Percentiles rank a stretch among this genome's conserved stretches.
phyloP scores from a whole-genome alignment of 1,140 invertebrate species.

The Caenorhabditis brenneri region DNA sequence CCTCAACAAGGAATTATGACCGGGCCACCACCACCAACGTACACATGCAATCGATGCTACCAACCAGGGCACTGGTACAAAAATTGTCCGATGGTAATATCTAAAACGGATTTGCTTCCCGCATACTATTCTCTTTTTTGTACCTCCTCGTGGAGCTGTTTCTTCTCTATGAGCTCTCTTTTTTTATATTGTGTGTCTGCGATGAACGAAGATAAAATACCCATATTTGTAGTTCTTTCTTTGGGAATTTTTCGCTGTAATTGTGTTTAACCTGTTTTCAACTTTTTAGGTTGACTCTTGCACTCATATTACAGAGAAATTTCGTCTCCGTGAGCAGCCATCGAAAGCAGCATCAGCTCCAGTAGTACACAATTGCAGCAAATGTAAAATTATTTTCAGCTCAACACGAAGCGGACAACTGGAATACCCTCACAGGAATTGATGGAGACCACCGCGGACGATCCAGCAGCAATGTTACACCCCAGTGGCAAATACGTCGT shows the following conservation, averaged over 20 bases:
- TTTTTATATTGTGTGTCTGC: slow-evolving; percentile 38
- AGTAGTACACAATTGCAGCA: slow-evolving; percentile 13
- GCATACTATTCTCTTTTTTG: slow-evolving; percentile 44
- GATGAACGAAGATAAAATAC: slow-evolving; percentile 43
- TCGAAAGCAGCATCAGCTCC: not conserved
- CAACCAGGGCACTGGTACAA: slow-evolving; percentile 93
- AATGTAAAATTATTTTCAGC: slow-evolving; percentile 60
- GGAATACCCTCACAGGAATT: slow-evolving; percentile 93
- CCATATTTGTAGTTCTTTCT: slow-evolving; percentile 45
- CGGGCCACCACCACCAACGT: slow-evolving; percentile 83
- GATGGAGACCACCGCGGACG: slow-evolving; percentile 85
- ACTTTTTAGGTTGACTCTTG: not conserved
- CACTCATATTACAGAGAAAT: not conserved
- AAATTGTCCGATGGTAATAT: slow-evolving; percentile 82
- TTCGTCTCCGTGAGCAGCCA: not conserved
- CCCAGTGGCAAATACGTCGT: slow-evolving; percentile 88
- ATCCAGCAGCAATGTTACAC: slow-evolving; percentile 89
- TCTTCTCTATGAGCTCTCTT: slow-evolving; percentile 27
- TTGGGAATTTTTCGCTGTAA: not conserved
- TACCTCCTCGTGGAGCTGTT: slow-evolving; percentile 28
- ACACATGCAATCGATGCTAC: slow-evolving; percentile 89
- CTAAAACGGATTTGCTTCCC: not conserved
- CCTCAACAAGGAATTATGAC: slow-evolving; percentile 77
- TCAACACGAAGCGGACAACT: slow-evolving; percentile 87
- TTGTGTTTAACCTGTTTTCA: not conserved